These are phyloP conservation scores for Pelosia muscerda DNA, from an alignment of 2,888 invertebrate genomes.

Conservation along the genomic window DNA sequence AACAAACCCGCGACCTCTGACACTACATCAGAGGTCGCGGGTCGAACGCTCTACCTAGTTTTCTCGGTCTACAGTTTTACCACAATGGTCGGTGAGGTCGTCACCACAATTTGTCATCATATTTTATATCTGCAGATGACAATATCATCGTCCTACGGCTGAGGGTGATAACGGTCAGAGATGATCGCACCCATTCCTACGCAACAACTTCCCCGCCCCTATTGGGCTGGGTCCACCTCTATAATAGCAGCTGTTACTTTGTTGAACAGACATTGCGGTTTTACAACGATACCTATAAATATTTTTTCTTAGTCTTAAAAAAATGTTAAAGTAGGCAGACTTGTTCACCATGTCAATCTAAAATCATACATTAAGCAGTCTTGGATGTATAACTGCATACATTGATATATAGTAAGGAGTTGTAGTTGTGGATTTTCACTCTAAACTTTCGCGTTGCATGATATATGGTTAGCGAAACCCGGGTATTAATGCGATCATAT, in stretches of 20 bases:
- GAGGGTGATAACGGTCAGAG: conserved; percentile 43
- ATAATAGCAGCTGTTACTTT: conserved; percentile 43
- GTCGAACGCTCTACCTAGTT: not conserved
- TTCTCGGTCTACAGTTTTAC: too few relatives aligned
- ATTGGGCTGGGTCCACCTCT: conserved; percentile 37
- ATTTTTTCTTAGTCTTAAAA: not conserved
- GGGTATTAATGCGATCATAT: too few relatives aligned
- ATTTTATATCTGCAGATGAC: conserved; percentile 22
- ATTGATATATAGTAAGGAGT: not conserved
- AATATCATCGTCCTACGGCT: conserved; percentile 27
- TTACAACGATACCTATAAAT: not conserved
- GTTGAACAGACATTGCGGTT: conserved; percentile 17
- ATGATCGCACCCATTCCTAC: conserved; percentile 75
- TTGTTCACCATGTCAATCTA: too few relatives aligned
- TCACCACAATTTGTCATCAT: not conserved
- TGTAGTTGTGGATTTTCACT: too few relatives aligned
- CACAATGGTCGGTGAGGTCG: too few relatives aligned
- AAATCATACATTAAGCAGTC: too few relatives aligned
- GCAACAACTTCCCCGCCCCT: conserved; percentile 67
- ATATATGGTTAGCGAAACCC: too few relatives aligned
- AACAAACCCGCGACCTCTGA: too few relatives aligned
- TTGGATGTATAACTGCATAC: too few relatives aligned
- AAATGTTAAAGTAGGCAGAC: too few relatives aligned
- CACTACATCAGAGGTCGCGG: not conserved
- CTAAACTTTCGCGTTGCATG: too few relatives aligned